phyloP scores from a whole-genome alignment of 1,140 invertebrate genomes.

The Lepidurus apus region DNA sequence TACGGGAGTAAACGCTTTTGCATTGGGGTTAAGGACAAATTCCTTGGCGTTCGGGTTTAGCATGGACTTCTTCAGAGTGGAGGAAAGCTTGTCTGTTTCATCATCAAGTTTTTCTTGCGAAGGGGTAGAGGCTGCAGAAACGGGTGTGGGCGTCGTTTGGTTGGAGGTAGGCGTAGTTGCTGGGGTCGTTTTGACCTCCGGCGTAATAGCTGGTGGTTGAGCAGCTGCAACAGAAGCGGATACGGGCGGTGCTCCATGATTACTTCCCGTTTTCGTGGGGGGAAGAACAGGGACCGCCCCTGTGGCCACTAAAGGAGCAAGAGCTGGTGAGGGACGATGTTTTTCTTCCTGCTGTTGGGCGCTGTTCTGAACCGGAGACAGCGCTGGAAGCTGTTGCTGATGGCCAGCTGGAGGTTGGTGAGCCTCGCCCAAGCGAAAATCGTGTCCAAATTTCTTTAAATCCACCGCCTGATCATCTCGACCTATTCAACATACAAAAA shows the following conservation, averaged over 20 bases:
- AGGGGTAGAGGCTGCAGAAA: slow-evolving; percentile 32
- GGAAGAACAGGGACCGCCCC: slow-evolving; percentile 24
- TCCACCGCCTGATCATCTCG: slow-evolving; percentile 53
- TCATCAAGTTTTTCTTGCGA: slow-evolving; percentile 36
- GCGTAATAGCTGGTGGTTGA: slow-evolving; percentile 29
- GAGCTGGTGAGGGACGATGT: slow-evolving; percentile 23
- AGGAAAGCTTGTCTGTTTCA: slow-evolving; percentile 54
- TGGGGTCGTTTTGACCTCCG: slow-evolving; percentile 15
- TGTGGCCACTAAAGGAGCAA: slow-evolving; percentile 25
- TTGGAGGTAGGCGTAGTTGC: slow-evolving; percentile 28
- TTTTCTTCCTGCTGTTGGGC: neutral
- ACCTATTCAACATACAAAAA: slow-evolving; percentile 35
- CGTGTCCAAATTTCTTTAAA: slow-evolving; percentile 54
- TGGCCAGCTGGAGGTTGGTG: neutral
- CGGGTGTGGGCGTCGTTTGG: slow-evolving; percentile 36
- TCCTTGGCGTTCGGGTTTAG: slow-evolving; percentile 84
- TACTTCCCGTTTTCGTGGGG: slow-evolving; percentile 21
- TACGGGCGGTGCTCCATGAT: slow-evolving; percentile 32
- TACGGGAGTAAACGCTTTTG: slow-evolving; percentile 78
- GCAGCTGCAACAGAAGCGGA: slow-evolving; percentile 33
- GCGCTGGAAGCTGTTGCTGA: slow-evolving; percentile 27
- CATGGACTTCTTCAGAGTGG: slow-evolving; percentile 66
- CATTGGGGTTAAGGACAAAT: slow-evolving; percentile 73
- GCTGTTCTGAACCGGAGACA: neutral
- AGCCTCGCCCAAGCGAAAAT: slow-evolving; percentile 53